These are phyloP conservation scores for Carlito syrichta DNA, from an alignment of 2,113 vertebrate genomes.

Conservation along the genomic window DNA sequence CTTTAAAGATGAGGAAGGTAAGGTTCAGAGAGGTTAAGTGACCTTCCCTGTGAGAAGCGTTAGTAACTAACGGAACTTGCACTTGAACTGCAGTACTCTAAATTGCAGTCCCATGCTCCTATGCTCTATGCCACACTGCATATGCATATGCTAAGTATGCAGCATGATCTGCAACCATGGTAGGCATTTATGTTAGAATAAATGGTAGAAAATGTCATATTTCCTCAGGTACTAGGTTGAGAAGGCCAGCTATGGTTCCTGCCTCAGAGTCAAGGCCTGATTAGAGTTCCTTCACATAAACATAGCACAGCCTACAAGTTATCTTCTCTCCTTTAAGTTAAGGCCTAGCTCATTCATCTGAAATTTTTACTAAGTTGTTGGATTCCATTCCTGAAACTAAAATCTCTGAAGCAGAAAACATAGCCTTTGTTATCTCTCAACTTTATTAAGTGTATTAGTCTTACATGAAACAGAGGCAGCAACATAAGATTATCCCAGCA, in stretches of 20 bases:
- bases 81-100: not conserved
- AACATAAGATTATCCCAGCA: not conserved
- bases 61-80: not conserved
- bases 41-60: not conserved
- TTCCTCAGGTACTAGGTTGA: not conserved
- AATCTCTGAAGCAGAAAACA: not conserved
- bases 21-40: not conserved
- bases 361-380: not conserved
- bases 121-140: not conserved
- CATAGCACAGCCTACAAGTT: not conserved
- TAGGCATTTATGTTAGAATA: not conserved
- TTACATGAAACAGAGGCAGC: not conserved
- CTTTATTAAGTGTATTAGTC: not conserved
- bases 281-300: not conserved
- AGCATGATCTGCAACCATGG: not conserved
- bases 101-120: not conserved
- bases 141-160: not conserved
- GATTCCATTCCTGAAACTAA: not conserved
- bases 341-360: not conserved
- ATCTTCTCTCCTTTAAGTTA: not conserved
- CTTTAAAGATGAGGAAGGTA: not conserved
- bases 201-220: not conserved
- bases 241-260: not conserved
- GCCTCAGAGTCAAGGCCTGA: not conserved
- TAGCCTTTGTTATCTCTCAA: not conserved